Evolutionary conservation across 2,888 invertebrate species (phyloP).

Genomic region (Torymus texanus): DNA sequence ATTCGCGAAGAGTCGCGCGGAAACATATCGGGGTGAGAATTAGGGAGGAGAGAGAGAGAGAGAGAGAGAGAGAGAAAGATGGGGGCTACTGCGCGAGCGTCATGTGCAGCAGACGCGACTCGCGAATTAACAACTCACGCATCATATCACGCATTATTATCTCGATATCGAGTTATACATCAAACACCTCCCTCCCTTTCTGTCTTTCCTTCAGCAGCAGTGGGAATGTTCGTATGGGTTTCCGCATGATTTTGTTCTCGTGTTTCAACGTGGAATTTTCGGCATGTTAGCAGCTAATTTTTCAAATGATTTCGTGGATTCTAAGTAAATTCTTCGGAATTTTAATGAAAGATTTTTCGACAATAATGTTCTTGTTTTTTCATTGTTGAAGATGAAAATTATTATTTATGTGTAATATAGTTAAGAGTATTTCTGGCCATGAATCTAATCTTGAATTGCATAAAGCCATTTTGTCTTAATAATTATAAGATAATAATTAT

Average conservation of each 20-base stretch:
- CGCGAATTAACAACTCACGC: constrained; percentile 72
- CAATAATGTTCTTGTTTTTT: too few relatives aligned
- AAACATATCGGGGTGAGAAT: constrained; percentile 50
- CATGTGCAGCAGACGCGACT: constrained; percentile 67
- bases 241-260: neutral
- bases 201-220: constrained; percentile 57
- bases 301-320: too few relatives aligned
- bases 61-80: constrained; percentile 10
- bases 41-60: constrained; percentile 28
- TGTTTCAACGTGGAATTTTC: constrained; percentile 3
- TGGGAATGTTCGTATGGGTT: constrained; percentile 16
- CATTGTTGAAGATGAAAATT: too few relatives aligned
- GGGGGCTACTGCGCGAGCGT: constrained; percentile 50
- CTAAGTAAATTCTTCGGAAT: too few relatives aligned
- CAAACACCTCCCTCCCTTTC: constrained; percentile 63
- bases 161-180: constrained; percentile 72
- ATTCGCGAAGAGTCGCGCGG: constrained; percentile 63
- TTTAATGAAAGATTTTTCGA: too few relatives aligned
- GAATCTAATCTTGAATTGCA: neutral
- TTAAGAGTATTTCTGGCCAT: too few relatives aligned
- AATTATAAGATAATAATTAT: neutral
- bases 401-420: too few relatives aligned
- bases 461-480: too few relatives aligned
- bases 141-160: constrained; percentile 73
- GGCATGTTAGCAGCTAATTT: neutral